Conservation (phyloP, 2,888 invertebrate genomes). For the Phymatocera aterrima region DNA sequence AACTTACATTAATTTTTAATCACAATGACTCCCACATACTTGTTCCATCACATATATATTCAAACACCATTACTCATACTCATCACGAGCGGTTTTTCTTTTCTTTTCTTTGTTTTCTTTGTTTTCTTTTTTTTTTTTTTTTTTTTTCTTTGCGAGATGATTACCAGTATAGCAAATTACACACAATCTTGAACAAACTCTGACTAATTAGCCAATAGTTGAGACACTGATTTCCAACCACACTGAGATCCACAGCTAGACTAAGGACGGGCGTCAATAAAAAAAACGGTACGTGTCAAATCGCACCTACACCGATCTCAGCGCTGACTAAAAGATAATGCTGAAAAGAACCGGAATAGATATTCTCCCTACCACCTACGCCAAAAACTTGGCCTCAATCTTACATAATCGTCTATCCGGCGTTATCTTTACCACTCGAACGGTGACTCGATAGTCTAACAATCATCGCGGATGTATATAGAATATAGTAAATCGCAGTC, state of each 20-base stretch:
- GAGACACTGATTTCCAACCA: not conserved
- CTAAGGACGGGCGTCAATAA: not conserved
- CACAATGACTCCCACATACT: too few relatives aligned
- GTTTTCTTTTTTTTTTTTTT: too few relatives aligned
- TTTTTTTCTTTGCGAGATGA: not conserved
- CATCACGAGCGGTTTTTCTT: too few relatives aligned
- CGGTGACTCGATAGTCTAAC: slow-evolving; percentile 1
- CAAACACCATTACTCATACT: too few relatives aligned
- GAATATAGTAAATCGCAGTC: not conserved
- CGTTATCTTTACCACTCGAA: slow-evolving; percentile 15
- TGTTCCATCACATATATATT: too few relatives aligned
- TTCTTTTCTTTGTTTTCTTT: too few relatives aligned
- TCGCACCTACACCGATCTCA: not conserved
- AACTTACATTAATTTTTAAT: too few relatives aligned
- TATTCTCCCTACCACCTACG: slow-evolving; percentile 20
- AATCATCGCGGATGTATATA: not conserved
- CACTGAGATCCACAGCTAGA: not conserved
- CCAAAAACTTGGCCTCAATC: slow-evolving; percentile 20
- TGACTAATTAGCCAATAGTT: not conserved
- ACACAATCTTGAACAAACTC: not conserved
- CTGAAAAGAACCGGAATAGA: not conserved
- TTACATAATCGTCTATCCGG: not conserved
- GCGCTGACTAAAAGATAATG: slow-evolving; percentile 7
- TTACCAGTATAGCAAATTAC: not conserved
- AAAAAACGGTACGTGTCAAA: not conserved